Percentiles rank a stretch among this genome's conserved stretches.
phyloP scores from a whole-genome alignment of 2,888 invertebrate genomes.

The Zaprionus bogoriensis region DNA sequence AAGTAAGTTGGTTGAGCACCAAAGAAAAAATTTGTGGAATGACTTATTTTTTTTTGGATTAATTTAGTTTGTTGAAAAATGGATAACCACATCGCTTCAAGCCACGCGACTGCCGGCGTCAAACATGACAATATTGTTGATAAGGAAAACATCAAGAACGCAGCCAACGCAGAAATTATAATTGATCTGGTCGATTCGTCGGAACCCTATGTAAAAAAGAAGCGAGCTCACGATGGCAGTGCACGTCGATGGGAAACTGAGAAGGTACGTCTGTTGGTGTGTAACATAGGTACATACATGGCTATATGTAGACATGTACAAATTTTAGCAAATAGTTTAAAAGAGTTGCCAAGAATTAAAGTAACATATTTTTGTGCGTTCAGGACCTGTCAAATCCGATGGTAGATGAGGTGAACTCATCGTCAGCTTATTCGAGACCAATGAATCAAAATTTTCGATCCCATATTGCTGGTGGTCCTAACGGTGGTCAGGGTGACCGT shows the following conservation, averaged over 20 bases:
- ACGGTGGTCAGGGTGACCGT: too few relatives aligned
- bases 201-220: not conserved
- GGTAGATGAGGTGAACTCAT: not conserved
- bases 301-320: too few relatives aligned
- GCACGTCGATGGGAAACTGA: not conserved
- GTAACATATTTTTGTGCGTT: not conserved
- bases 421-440: not conserved
- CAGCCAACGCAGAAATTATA: too few relatives aligned
- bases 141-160: not conserved
- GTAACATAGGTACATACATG: too few relatives aligned
- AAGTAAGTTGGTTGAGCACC: not conserved
- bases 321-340: too few relatives aligned
- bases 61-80: not conserved
- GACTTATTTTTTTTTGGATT: not conserved
- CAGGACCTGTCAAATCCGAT: not conserved
- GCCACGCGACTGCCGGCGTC: not conserved
- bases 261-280: not conserved
- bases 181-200: not conserved
- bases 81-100: not conserved
- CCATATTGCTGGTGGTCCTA: too few relatives aligned
- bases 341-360: too few relatives aligned
- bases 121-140: not conserved
- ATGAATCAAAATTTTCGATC: not conserved
- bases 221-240: not conserved
- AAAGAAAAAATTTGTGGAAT: too few relatives aligned